These are phyloP conservation scores for Lethenteron reissneri DNA, from an alignment of 2,113 vertebrate species.

Conservation along the genomic window DNA sequence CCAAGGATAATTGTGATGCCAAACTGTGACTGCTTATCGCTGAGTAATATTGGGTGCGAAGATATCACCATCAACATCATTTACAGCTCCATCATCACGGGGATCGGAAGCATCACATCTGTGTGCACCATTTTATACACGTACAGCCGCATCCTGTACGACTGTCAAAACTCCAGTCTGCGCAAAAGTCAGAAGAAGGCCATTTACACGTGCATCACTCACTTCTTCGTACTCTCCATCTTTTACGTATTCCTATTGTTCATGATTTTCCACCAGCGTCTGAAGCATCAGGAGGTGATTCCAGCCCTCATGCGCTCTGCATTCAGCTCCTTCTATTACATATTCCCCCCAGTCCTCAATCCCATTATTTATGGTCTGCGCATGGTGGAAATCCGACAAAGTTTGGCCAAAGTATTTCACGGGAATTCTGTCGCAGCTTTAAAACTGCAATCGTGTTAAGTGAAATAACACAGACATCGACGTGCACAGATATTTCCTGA, in stretches of 20 bases:
- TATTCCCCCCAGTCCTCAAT: background rate
- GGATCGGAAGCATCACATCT: background rate
- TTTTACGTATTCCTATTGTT: background rate
- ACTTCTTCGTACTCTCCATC: constrained; percentile 3
- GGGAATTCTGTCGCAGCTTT: no score
- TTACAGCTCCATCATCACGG: background rate
- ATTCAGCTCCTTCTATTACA: background rate
- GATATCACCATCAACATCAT: constrained; percentile 1
- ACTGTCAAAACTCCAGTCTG: background rate
- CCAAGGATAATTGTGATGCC: background rate
- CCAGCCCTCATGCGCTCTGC: background rate
- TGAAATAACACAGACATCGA: no score
- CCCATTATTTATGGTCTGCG: constrained; percentile 5
- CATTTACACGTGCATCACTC: constrained; percentile 2
- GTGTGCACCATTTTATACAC: background rate
- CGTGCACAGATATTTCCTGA: no score
- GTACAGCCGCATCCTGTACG: constrained; percentile 4
- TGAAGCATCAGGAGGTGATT: background rate
- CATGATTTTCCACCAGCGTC: background rate
- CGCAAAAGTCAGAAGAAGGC: background rate
- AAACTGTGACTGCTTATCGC: background rate
- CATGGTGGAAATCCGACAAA: background rate
- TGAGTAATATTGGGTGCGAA: constrained; percentile 1
- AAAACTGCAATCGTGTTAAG: no score
- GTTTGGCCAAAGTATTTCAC: background rate